Base-by-base conservation (phyloP, 2,113 vertebrate species). In the Leptobrachium leishanense region DNA sequence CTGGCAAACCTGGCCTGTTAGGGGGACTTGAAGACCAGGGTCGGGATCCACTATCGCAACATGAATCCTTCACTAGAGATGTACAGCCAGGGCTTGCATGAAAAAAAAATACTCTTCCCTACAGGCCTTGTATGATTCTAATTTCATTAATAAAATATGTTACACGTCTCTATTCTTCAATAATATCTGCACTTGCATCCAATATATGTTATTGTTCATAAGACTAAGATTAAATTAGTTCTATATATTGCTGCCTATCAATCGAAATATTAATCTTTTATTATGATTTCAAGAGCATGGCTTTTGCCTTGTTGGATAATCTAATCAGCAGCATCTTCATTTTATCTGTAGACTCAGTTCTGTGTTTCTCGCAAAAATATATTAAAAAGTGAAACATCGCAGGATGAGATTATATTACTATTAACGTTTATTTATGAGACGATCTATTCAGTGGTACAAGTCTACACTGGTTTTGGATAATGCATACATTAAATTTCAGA, bases 341-440 rank as follows among this genome's bases (percentile, higher is more conserved):
- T 59, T 59, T 15, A 59, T 11, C 13, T 1, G 55, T 59, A 4
- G 1, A 12, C 3, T 59, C 10, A 59, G 10, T 12, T 59, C 55
- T 1, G 55, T 59, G 55, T 3, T 59, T 59, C 55, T 59, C 13
- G 55, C 55, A 59, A 59, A 59, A 59, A 59, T 59, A 59, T 59
- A 13, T 59, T 2, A 4, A 13, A 59, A 59, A 59, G 55, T 59
- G 10, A 50, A 50, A 50, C 46, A 50, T 59, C 11, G 55, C 13
- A 59, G 11, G 55, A 15, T 59, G 13, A 12, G 55, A 59, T 59
- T 8, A 2, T 59, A 59, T 59, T 59, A 50, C 46, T 50, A 50
- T 59, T 59, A 59, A 59, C 55, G 3, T 59, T 59, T 59, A 59
- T 59, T 59, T 59, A 59, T 59, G 55, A 59, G 55, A 59, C 13